Evolutionary conservation across 2,797 vertebrate species (phyloP).

Genomic region (Acipenser oxyrinchus): DNA sequence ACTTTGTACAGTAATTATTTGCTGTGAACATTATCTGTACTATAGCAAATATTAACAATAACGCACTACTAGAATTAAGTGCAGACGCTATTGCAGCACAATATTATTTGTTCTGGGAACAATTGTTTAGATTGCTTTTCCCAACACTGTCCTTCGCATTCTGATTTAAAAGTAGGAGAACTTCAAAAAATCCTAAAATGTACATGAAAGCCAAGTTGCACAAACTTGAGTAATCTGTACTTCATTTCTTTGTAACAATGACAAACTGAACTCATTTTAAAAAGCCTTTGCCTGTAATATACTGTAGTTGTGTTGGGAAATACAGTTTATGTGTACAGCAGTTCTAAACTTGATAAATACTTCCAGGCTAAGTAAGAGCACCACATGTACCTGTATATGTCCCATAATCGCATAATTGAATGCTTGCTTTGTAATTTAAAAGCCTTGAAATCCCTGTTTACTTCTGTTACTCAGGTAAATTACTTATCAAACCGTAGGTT

Average conservation of each 20-base stretch:
- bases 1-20: conserved; percentile 25
- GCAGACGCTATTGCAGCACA: conserved; percentile 41
- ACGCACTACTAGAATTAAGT: conserved; percentile 36
- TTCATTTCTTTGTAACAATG: too few relatives aligned
- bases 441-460: conserved; percentile 48
- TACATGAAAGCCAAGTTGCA: background rate
- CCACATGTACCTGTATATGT: too few relatives aligned
- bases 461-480: conserved; percentile 57
- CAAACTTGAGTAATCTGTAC: background rate
- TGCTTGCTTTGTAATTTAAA: too few relatives aligned
- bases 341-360: too few relatives aligned
- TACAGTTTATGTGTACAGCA: too few relatives aligned
- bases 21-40: conserved; percentile 29
- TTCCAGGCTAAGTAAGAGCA: too few relatives aligned
- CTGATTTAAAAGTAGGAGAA: background rate
- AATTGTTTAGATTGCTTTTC: conserved; percentile 16
- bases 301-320: background rate
- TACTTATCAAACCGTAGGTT: too few relatives aligned
- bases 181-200: background rate
- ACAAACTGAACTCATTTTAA: background rate
- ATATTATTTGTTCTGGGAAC: conserved; percentile 37
- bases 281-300: background rate
- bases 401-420: too few relatives aligned
- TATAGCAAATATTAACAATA: conserved; percentile 37
- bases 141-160: background rate